Evolutionary conservation across 2,797 vertebrate genomes (phyloP).

Genomic region (Lateolabrax maculatus): DNA sequence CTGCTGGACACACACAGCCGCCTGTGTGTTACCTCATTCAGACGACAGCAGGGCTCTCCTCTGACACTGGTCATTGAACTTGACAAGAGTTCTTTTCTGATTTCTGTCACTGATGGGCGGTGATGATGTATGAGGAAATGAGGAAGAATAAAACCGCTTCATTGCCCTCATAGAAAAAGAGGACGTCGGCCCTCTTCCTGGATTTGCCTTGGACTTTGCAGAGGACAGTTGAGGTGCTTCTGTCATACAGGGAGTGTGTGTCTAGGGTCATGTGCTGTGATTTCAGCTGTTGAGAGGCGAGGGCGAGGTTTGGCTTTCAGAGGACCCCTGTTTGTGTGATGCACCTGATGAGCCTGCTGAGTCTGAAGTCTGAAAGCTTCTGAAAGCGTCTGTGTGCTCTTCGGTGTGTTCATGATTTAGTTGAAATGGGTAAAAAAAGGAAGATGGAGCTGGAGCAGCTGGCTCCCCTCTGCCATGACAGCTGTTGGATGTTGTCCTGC

Average conservation of each 20-base stretch:
- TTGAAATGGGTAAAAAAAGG: conserved; percentile 33
- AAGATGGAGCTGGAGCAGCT: conserved; percentile 23
- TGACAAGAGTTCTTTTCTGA: background rate
- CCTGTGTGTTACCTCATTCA: conserved; percentile 21
- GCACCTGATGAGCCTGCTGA: conserved; percentile 29
- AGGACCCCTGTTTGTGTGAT: conserved; percentile 5
- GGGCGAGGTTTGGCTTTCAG: conserved; percentile 19
- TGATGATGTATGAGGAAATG: background rate
- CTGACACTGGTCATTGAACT: conserved; percentile 29
- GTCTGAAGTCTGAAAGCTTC: background rate
- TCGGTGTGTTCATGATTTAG: background rate
- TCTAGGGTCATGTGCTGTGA: conserved; percentile 31
- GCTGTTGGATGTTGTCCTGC: conserved; percentile 47
- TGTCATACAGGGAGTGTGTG: conserved; percentile 14
- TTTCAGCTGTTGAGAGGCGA: conserved; percentile 40
- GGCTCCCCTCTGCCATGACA: conserved; percentile 28
- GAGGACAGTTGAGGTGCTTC: conserved; percentile 15
- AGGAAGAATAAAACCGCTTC: background rate
- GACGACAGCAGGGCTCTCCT: conserved; percentile 16
- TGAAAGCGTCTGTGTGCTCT: too few species aligned
- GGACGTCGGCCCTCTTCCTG: background rate
- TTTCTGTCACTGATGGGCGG: background rate
- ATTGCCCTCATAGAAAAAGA: background rate
- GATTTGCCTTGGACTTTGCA: too few species aligned
- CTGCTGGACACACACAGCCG: conserved; percentile 63